These are phyloP conservation scores for Neoascia interrupta DNA, from an alignment of 2,888 invertebrate genomes.

Conservation along the genomic window DNA sequence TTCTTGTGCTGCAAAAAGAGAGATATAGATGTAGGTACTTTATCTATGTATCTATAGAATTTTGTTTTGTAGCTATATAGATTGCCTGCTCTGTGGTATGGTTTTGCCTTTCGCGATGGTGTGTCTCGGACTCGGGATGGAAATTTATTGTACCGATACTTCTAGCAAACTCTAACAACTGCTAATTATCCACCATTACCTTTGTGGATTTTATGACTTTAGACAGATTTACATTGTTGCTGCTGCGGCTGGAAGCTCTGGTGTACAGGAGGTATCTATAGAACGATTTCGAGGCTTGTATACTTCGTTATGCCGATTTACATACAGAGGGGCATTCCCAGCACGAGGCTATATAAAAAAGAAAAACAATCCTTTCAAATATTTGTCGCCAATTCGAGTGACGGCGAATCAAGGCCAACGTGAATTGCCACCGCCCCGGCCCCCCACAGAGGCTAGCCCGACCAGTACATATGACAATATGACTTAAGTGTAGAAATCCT, in stretches of 20 bases:
- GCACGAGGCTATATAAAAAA: background rate
- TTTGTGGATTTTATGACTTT: constrained; percentile 66
- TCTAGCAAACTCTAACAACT: constrained; percentile 56
- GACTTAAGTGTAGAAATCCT: too few species aligned
- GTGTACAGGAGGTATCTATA: constrained; percentile 11
- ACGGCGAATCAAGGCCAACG: constrained; percentile 60
- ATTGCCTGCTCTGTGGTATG: constrained; percentile 12
- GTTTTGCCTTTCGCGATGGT: constrained; percentile 2
- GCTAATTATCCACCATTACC: constrained; percentile 68
- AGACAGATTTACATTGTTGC: constrained; percentile 61
- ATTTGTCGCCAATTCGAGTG: constrained; percentile 10
- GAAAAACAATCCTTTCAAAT: constrained; percentile 34
- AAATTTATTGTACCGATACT: constrained; percentile 64
- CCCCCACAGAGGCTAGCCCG: constrained; percentile 57
- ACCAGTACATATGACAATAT: too few species aligned
- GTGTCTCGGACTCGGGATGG: constrained; percentile 33
- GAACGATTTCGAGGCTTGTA: constrained; percentile 1
- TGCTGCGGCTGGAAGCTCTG: constrained; percentile 26
- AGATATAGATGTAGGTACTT: too few species aligned
- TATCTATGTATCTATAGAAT: constrained; percentile 14
- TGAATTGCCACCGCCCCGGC: constrained; percentile 57
- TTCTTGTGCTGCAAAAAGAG: constrained; percentile 21
- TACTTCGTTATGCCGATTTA: background rate
- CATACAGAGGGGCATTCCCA: constrained; percentile 11
- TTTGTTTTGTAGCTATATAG: background rate